A percentile compares a stretch with the other conserved stretches of the same genome.
These are phyloP conservation scores for Carcina quercana DNA, from an alignment of 2,888 invertebrate species.

Conservation along the genomic window DNA sequence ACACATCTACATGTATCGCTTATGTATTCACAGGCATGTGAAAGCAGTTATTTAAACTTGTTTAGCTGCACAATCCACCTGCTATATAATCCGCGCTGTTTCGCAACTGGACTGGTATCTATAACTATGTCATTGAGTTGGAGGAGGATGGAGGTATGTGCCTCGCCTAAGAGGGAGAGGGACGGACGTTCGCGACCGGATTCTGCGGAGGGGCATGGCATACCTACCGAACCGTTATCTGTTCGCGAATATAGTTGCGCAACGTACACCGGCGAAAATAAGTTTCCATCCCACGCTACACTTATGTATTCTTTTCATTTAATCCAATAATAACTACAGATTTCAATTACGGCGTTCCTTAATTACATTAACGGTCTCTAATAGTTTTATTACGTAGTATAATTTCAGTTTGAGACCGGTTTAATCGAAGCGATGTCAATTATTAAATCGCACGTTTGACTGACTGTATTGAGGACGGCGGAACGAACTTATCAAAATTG, in stretches of 20 bases:
- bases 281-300: slow-evolving; percentile 36
- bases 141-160: slow-evolving; percentile 32
- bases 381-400: slow-evolving; percentile 21
- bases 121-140: slow-evolving; percentile 65
- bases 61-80: slow-evolving; percentile 70
- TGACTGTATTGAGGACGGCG: slow-evolving; percentile 58
- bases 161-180: slow-evolving; percentile 31
- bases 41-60: slow-evolving; percentile 71
- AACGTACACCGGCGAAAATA: slow-evolving; percentile 62
- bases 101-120: slow-evolving; percentile 68
- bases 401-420: slow-evolving; percentile 33
- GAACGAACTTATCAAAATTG: slow-evolving; percentile 29
- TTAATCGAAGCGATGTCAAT: slow-evolving; percentile 41
- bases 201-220: slow-evolving; percentile 61
- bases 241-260: slow-evolving; percentile 70
- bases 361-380: slow-evolving; percentile 22
- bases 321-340: slow-evolving; percentile 17
- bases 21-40: slow-evolving; percentile 53
- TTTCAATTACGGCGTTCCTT: slow-evolving; percentile 23
- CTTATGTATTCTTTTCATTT: too few relatives aligned
- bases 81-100: slow-evolving; percentile 73
- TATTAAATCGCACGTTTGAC: slow-evolving; percentile 44
- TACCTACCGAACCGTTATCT: slow-evolving; percentile 61
- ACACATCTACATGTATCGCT: slow-evolving; percentile 25
- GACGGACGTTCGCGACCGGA: slow-evolving; percentile 42